Evolutionary conservation across 2,113 vertebrate species (phyloP).

Genomic region (Apistogramma diplotaenia): DNA sequence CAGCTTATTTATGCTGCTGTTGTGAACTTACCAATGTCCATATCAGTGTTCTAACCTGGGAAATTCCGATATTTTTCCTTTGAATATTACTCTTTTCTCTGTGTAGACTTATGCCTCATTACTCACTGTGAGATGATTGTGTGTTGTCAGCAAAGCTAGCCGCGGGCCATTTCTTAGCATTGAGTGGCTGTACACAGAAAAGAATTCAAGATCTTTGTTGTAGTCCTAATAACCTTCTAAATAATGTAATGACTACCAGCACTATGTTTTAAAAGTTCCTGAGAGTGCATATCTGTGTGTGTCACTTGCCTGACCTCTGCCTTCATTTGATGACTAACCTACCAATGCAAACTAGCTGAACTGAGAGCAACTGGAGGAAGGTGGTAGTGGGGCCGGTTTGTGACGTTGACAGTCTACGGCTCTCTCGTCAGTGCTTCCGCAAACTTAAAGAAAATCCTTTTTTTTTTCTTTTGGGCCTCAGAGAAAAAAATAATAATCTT

Average conservation of each 20-base stretch:
- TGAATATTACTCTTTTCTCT: not conserved
- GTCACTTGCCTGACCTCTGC: not conserved
- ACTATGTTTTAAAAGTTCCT: not conserved
- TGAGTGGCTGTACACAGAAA: not conserved
- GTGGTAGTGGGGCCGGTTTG: not conserved
- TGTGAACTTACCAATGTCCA: not conserved
- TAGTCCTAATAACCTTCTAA: conserved; percentile 9
- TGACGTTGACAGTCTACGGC: not conserved
- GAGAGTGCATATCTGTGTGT: not conserved
- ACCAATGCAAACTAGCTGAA: not conserved
- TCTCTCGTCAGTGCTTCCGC: not conserved
- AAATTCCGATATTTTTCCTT: not conserved
- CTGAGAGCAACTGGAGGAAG: not conserved
- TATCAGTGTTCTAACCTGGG: not conserved
- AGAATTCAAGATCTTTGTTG: not conserved
- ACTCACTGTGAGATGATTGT: not conserved
- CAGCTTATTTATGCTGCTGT: conserved; percentile 33
- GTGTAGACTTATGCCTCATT: not conserved
- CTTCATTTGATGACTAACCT: not conserved
- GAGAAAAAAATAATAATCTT: no score
- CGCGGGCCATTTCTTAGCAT: not conserved
- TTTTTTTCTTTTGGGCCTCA: no score
- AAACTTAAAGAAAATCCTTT: not conserved
- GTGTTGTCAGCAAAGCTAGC: not conserved
- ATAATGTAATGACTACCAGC: not conserved